A percentile compares a stretch with the other conserved stretches of the same genome.
Conservation (phyloP, 2,113 vertebrate species). For the Struthio camelus region DNA sequence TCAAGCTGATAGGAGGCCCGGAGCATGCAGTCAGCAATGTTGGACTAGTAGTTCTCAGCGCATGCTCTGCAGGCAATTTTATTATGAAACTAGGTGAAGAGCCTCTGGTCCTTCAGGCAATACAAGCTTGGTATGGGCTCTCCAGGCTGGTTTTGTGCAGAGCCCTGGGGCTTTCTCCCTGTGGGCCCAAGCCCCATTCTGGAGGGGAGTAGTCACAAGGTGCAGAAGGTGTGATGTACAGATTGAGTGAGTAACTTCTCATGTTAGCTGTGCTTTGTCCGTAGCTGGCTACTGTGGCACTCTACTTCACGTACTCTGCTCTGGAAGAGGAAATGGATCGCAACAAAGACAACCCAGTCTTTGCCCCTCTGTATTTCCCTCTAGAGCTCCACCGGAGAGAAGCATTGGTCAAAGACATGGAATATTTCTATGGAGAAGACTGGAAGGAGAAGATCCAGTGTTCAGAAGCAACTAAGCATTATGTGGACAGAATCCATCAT, state of each 20-base stretch:
- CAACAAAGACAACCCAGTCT: conserved; percentile 87
- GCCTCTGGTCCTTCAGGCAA: neutral
- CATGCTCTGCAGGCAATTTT: neutral
- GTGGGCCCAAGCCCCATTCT: fast-evolving
- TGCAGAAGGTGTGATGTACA: neutral
- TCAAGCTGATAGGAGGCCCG: neutral
- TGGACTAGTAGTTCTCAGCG: neutral
- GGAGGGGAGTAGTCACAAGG: neutral
- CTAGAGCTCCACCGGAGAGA: conserved; percentile 88
- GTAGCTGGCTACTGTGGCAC: conserved; percentile 87
- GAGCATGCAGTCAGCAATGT: neutral
- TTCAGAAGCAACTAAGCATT: conserved; percentile 84
- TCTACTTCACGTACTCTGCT: conserved; percentile 93
- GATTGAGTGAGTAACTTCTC: neutral
- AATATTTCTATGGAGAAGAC: conserved; percentile 89
- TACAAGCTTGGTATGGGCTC: neutral
- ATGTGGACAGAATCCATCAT: conserved; percentile 89
- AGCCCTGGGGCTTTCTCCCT: neutral
- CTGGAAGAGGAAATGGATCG: conserved; percentile 95
- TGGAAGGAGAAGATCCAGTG: conserved; percentile 84
- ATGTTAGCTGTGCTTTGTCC: neutral
- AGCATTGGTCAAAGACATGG: conserved; percentile 85
- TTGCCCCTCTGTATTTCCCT: conserved; percentile 94
- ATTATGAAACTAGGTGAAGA: fast-evolving
- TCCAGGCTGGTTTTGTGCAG: neutral